phyloP scores from a whole-genome alignment of 2,888 invertebrate genomes.

The Neoaliturus tenellus region DNA sequence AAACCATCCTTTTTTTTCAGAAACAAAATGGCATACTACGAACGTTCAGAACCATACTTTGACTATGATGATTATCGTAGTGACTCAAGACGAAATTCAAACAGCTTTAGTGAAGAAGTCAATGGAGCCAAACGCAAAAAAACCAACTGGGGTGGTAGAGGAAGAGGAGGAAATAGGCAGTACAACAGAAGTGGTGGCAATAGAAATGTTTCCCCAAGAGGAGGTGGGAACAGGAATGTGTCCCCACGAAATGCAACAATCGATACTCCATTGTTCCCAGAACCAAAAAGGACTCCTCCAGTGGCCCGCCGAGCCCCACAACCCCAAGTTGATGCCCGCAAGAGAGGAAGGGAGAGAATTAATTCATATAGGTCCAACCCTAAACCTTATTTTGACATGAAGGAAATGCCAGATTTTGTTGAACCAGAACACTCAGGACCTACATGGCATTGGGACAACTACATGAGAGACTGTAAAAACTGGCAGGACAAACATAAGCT shows the following conservation, averaged over 20 bases:
- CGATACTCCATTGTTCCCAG: conserved; percentile 3
- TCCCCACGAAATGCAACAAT: not conserved
- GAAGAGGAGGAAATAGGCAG: not conserved
- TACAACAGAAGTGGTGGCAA: not conserved
- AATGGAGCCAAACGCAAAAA: conserved; percentile 33
- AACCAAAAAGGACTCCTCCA: not conserved
- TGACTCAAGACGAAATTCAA: conserved; percentile 15
- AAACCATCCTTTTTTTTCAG: too few species aligned
- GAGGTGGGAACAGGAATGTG: too few species aligned
- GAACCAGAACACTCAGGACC: conserved; percentile 34
- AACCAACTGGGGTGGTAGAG: not conserved
- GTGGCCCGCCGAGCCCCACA: not conserved
- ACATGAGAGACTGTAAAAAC: not conserved
- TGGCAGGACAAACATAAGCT: conserved; percentile 41
- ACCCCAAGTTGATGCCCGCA: not conserved
- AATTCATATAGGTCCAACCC: not conserved
- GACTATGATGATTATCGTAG: not conserved
- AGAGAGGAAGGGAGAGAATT: conserved; percentile 3
- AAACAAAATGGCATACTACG: not conserved
- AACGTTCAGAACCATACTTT: not conserved
- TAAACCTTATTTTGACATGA: conserved; percentile 38
- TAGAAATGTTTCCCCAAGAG: not conserved
- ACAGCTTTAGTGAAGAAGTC: conserved; percentile 7
- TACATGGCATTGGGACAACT: conserved; percentile 19
- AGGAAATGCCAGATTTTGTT: conserved; percentile 6